Evolutionary conservation across 2,797 vertebrate species (phyloP), one percentile per base, ranked within the genome.

Genomic region (Gallinago solitaria): DNA sequence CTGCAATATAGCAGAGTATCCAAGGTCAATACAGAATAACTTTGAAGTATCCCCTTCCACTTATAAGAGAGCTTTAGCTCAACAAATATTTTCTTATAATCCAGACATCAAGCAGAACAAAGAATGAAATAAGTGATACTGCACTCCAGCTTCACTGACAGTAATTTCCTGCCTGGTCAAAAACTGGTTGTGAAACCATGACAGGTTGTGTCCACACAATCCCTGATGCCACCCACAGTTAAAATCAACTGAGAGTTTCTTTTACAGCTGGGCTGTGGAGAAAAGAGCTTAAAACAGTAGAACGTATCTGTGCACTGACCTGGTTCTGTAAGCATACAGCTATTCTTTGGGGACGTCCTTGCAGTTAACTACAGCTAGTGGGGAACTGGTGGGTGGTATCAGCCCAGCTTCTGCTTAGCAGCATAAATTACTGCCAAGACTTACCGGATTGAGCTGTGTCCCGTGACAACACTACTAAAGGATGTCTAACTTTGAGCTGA

Each of bases 41-140:
- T 93, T 12, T n/a, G 32, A 96, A 79, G 32, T 75, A 67, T 30
- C 14, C 27, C 28, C 13, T 93, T 81, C 69, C 48, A 19, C 8
- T 12, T 70, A 30, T 76, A 93, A 83, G 16, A 75, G 67, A 88
- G 45, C 60, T 90, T 87, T 61, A 85, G 68, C 51, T 91, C 79
- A 74, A 78, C 32, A 90, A 79, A 70, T 90, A 89, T 80, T 92
- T 94, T 87, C 50, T 70, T 75, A 80, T 56, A 92, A 89, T 74
- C 32, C 70, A 95, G 81, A 89, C 53, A 83, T 78, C 59, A 65
- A 86, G 67, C 41, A 87, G 53, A 83, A 91, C 64, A 80, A 88
- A 76, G 57, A 82, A 79, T 10, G 48, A 85, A 91, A 45, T 56
- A 87, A 91, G 85, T 39, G 67, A 70, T 67, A 53, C 32, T 50